phyloP scores from a whole-genome alignment of 2,797 vertebrate genomes.

The Sebastes vulpes region DNA sequence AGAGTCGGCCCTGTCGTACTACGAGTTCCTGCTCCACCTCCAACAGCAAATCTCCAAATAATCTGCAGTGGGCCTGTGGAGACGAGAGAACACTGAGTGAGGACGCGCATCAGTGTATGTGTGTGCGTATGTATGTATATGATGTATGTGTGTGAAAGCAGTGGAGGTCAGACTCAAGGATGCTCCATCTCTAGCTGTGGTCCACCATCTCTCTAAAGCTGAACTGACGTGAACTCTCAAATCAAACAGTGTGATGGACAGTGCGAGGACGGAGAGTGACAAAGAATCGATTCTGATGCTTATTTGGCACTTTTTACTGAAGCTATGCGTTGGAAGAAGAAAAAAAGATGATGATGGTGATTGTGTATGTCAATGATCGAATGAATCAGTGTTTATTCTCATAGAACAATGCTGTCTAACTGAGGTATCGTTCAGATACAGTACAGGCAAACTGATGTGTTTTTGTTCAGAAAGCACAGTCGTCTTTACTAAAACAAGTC shows the following conservation, averaged over 20 bases:
- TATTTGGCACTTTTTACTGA: slow-evolving; percentile 56
- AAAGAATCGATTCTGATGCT: slow-evolving; percentile 29
- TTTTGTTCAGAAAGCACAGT: slow-evolving; percentile 72
- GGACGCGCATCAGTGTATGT: slow-evolving; percentile 15
- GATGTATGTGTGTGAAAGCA: slow-evolving; percentile 12
- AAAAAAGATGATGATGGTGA: slow-evolving; percentile 20
- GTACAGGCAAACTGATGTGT: slow-evolving; percentile 50
- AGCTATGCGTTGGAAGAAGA: slow-evolving; percentile 4
- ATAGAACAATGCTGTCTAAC: slow-evolving; percentile 76
- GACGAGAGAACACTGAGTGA: slow-evolving; percentile 6
- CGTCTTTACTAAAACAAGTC: slow-evolving; percentile 66
- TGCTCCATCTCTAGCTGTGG: slow-evolving; percentile 43
- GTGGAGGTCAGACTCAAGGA: slow-evolving; percentile 27
- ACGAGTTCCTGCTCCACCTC: slow-evolving; percentile 97
- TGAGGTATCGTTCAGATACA: slow-evolving; percentile 54
- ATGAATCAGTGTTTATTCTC: slow-evolving; percentile 81
- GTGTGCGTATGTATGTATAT: slow-evolving; percentile 16
- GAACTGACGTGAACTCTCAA: slow-evolving; percentile 32
- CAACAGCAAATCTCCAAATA: slow-evolving; percentile 98
- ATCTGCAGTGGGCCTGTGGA: slow-evolving; percentile 37
- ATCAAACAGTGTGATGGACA: slow-evolving; percentile 24
- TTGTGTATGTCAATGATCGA: slow-evolving; percentile 49
- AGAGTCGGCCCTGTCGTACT: slow-evolving; percentile 97
- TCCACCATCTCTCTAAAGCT: slow-evolving; percentile 41
- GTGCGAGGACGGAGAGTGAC: slow-evolving; percentile 3